Percentiles rank a stretch among this genome's conserved stretches.
phyloP scores from a whole-genome alignment of 2,113 vertebrate species.

The Picathartes gymnocephalus region DNA sequence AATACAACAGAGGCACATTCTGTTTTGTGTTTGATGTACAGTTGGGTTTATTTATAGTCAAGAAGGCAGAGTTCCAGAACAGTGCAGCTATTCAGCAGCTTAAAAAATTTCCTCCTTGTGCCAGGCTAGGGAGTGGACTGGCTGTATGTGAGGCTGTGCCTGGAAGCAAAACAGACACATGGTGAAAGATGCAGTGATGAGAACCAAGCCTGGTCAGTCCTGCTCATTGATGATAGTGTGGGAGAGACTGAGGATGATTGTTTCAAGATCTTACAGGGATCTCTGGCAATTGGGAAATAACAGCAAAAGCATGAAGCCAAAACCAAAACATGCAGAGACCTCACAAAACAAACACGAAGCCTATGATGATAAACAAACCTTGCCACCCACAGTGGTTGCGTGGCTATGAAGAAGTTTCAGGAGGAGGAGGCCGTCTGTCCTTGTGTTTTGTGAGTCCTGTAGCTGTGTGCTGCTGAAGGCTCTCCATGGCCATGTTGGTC shows the following conservation, averaged over 20 bases:
- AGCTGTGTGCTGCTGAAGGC: not conserved
- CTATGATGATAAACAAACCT: not conserved
- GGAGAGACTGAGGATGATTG: not conserved
- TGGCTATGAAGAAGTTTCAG: not conserved
- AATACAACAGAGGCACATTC: not conserved
- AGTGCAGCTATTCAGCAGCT: not conserved
- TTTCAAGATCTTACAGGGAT: not conserved
- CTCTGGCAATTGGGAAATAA: not conserved
- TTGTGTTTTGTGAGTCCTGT: not conserved
- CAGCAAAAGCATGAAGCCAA: not conserved
- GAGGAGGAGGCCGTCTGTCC: fast-evolving
- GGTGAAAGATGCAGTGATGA: not conserved
- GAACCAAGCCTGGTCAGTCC: not conserved
- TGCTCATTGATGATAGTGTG: fast-evolving
- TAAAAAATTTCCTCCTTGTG: not conserved
- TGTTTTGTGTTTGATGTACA: not conserved
- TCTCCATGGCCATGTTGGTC: fast-evolving
- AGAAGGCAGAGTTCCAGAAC: not conserved
- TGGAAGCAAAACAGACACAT: not conserved
- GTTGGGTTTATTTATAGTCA: not conserved
- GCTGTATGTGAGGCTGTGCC: not conserved
- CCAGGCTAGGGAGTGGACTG: not conserved
- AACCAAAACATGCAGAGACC: not conserved
- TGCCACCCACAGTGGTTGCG: fast-evolving
- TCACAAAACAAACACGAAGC: not conserved